These are phyloP conservation scores for Malurus alboscapulatus DNA, from an alignment of 2,113 vertebrate species.

Conservation along the genomic window DNA sequence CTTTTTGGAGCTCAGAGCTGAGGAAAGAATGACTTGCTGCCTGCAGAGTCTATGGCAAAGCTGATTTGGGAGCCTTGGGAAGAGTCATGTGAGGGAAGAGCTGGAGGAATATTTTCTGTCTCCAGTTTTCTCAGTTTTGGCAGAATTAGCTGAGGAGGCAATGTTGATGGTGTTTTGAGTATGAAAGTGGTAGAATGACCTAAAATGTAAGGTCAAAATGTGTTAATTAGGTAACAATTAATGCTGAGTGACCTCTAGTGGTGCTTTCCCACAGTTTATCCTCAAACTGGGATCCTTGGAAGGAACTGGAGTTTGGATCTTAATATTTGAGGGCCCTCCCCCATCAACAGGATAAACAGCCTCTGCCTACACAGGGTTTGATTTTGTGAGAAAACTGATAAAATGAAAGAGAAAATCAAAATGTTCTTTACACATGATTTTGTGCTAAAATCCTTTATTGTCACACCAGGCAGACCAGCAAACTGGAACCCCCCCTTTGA, in stretches of 20 bases:
- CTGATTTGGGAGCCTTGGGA: not conserved
- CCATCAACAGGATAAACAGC: not conserved
- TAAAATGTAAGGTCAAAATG: not conserved
- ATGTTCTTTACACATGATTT: not conserved
- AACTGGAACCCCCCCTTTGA: fast-evolving
- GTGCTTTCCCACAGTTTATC: not conserved
- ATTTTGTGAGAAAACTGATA: not conserved
- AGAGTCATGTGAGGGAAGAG: not conserved
- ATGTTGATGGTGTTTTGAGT: not conserved
- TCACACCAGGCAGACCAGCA: not conserved
- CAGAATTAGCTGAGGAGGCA: not conserved
- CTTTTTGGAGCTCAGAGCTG: not conserved
- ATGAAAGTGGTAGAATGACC: not conserved
- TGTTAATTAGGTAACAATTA: conserved; percentile 53
- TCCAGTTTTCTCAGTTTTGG: not conserved
- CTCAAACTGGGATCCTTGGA: not conserved
- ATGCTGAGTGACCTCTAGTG: conserved; percentile 62
- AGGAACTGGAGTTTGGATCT: not conserved
- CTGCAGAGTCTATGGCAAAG: not conserved
- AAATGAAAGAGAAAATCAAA: not conserved
- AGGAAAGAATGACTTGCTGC: not conserved
- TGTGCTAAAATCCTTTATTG: not conserved
- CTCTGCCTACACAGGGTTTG: not conserved
- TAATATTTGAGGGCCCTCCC: fast-evolving
- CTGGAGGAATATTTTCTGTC: not conserved